Base-by-base conservation (phyloP, 2,888 invertebrate species). In the Tortrix viridana region DNA sequence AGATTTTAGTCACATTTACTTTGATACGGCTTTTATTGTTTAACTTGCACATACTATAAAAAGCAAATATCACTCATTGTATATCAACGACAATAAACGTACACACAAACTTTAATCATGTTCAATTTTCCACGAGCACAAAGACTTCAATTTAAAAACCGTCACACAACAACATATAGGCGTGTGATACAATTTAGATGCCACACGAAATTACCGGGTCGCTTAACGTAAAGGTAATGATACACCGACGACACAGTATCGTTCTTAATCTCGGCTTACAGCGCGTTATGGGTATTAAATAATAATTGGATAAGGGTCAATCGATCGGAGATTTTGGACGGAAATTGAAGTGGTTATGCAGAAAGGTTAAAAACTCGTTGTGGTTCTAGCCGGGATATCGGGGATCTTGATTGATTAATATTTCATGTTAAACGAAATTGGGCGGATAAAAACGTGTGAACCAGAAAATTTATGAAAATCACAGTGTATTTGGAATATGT, bases 301-400 rank as follows among this genome's bases (percentile, higher is more conserved):
- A 86, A 85, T 89, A 89, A 89, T 89, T 88, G 89, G 88, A 88
- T 89, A 86, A 85, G 66, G 86, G 86, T 86, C 87, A 88, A 85
- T 82, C 74, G 84, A 82, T 82, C 71, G 73, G 71, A 73, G 73
- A 77, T 78, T 83, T 80, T 46, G 56, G 55, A 56, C 49, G 56
- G 56, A 47, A 57, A 47, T 53, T 53, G 47, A 47, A 59, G 58
- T 53, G 18, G 37, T 37, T 41, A 38, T 47, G 47, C 44, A 44
- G 9, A 50, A 38, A 53, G 50, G 32, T 37, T 20, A 50, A 18
- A 32, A 44, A 44, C 44, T 19, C 9, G 44, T 44, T 41, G 14
- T 6, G 16, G 41, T 41, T 41, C 41, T 41, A 41, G 41, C 16
- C 16, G 16, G 41, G 41, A 16, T 32, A 16, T 41, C 41, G 16